A percentile compares a stretch with the other conserved stretches of the same genome.
These are phyloP conservation scores for Chromoteleia sp. DNA, from an alignment of 2,888 invertebrate genomes.

Conservation along the genomic window DNA sequence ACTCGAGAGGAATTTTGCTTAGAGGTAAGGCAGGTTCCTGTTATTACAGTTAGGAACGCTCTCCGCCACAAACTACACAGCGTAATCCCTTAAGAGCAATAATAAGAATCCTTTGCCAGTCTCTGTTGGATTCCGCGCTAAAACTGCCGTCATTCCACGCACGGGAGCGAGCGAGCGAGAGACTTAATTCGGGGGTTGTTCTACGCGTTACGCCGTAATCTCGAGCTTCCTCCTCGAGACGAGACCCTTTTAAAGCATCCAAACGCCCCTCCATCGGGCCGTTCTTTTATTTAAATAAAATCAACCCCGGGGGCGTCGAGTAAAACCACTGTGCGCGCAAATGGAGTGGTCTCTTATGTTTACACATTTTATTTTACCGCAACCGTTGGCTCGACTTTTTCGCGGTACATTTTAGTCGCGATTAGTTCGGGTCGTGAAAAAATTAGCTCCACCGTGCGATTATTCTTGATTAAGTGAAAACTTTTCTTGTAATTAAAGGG, in stretches of 20 bases:
- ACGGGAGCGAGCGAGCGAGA: slow-evolving; percentile 58
- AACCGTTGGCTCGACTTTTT: slow-evolving; percentile 24
- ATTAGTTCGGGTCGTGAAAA: slow-evolving; percentile 17
- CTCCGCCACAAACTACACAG: slow-evolving; percentile 80
- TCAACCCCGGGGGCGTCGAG: slow-evolving; percentile 65
- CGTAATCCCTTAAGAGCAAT: slow-evolving; percentile 84
- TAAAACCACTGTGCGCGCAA: slow-evolving; percentile 56
- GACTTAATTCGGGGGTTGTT: slow-evolving; percentile 73
- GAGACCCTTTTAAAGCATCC: slow-evolving; percentile 71
- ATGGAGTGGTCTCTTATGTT: slow-evolving; percentile 67
- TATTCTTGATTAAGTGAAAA: too few relatives aligned
- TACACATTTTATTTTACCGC: slow-evolving; percentile 61
- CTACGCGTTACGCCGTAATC: slow-evolving; percentile 73
- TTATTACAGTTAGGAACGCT: slow-evolving; percentile 81
- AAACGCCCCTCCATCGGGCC: slow-evolving; percentile 66
- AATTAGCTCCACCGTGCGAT: too few relatives aligned
- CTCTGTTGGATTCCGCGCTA: slow-evolving; percentile 71
- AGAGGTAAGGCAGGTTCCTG: slow-evolving; percentile 76
- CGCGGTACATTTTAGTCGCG: slow-evolving; percentile 32
- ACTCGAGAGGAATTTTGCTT: slow-evolving; percentile 66
- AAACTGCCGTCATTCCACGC: slow-evolving; percentile 71
- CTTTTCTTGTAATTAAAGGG: too few relatives aligned
- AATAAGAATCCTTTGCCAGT: slow-evolving; percentile 83
- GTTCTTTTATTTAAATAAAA: slow-evolving; percentile 72
- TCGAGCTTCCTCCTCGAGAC: slow-evolving; percentile 71